Conservation (phyloP, 2,888 invertebrate genomes). For the Coleophora flavipennella region DNA sequence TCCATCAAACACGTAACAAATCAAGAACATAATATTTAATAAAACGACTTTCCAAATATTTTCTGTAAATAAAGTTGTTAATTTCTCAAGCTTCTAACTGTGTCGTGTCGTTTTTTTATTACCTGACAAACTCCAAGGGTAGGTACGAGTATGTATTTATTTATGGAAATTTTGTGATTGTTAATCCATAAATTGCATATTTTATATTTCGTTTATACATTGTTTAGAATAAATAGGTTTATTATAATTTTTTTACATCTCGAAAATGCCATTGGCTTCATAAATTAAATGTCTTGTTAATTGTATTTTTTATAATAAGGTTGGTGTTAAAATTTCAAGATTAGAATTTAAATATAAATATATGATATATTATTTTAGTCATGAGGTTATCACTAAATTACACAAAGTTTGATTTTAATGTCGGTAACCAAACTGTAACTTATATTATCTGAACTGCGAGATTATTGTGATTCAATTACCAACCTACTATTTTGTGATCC, state of each 20-base stretch:
- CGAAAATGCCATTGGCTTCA: neutral
- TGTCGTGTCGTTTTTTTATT: conserved; percentile 44
- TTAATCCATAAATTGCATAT: conserved; percentile 12
- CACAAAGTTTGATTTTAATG: too few species aligned
- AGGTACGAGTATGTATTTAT: too few species aligned
- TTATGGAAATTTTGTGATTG: conserved; percentile 30
- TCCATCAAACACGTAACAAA: conserved; percentile 29
- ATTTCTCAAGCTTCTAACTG: conserved; percentile 32
- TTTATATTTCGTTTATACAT: conserved; percentile 10
- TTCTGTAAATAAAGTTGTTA: conserved; percentile 55
- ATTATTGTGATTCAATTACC: conserved; percentile 1
- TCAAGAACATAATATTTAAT: conserved; percentile 10
- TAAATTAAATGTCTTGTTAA: too few species aligned
- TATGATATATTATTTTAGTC: too few species aligned
- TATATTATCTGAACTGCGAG: too few species aligned
- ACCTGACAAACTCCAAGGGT: conserved; percentile 30
- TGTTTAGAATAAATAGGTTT: conserved; percentile 7
- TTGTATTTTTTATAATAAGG: conserved; percentile 27
- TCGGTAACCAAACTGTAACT: too few species aligned
- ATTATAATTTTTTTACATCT: conserved; percentile 5
- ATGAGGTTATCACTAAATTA: too few species aligned
- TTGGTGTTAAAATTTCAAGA: too few species aligned
- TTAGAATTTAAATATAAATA: too few species aligned
- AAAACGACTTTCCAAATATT: conserved; percentile 25
- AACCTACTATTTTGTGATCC: conserved; percentile 54